Evolutionary conservation across 2,113 vertebrate species (phyloP).

Genomic region (Mus spicilegus): DNA sequence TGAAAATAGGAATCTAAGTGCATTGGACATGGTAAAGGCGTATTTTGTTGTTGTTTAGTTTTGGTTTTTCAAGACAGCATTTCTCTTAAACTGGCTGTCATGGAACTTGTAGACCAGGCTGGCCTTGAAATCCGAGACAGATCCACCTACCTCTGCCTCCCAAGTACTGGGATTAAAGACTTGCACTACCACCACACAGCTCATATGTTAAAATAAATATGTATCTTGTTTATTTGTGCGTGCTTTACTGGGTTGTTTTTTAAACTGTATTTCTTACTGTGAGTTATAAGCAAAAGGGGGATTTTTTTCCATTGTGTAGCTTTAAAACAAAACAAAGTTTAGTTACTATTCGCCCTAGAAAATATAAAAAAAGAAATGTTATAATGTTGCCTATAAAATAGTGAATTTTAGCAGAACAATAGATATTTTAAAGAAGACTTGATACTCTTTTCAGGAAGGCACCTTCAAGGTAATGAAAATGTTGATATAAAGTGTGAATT

Average conservation of each 20-base stretch:
- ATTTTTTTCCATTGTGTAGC: neutral
- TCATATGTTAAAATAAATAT: constrained; percentile 14
- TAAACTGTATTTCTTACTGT: constrained; percentile 7
- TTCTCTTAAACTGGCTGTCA: neutral
- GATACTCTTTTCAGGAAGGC: constrained; percentile 48
- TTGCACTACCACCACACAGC: neutral
- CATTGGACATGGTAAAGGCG: neutral
- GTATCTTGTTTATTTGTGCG: neutral
- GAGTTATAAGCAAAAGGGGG: neutral
- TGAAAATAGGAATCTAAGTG: constrained; percentile 38
- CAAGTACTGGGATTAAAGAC: neutral
- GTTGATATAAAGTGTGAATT: constrained; percentile 35
- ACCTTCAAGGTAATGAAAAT: constrained; percentile 40
- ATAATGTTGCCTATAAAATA: constrained; percentile 33
- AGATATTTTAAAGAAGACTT: constrained; percentile 46
- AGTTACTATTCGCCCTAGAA: constrained; percentile 6
- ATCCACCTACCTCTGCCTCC: neutral
- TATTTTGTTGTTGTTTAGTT: neutral
- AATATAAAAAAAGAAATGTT: constrained; percentile 21
- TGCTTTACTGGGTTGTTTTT: constrained; percentile 7
- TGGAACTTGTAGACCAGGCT: neutral
- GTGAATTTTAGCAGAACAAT: constrained; percentile 41
- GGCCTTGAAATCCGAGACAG: neutral
- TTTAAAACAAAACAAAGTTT: neutral
- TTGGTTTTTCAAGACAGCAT: neutral